Evolutionary conservation across 2,113 vertebrate species (phyloP).

Genomic region (Scopus umbretta): DNA sequence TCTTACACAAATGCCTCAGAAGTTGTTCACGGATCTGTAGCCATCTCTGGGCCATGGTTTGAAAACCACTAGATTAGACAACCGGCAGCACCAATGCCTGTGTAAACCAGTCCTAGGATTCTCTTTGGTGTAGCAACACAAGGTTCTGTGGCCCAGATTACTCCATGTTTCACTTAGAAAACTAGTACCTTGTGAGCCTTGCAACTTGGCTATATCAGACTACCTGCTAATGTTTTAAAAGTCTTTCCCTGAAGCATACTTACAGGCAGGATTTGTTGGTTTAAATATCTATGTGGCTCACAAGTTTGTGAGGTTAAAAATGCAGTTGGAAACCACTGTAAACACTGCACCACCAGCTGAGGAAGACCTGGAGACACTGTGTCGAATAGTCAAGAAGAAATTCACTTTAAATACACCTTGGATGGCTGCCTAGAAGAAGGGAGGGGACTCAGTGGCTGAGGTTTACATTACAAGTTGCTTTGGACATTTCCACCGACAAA

Average conservation of each 20-base stretch:
- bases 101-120: background rate
- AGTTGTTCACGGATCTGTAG: background rate
- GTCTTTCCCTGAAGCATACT: background rate
- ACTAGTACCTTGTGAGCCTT: background rate
- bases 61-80: background rate
- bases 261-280: background rate
- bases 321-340: conserved; percentile 46
- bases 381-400: conserved; percentile 15
- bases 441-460: background rate
- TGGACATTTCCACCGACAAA: background rate
- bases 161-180: background rate
- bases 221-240: background rate
- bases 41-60: background rate
- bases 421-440: conserved; percentile 2
- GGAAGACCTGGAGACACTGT: background rate
- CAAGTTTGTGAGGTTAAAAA: conserved; percentile 17
- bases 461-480: background rate
- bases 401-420: conserved; percentile 34
- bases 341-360: conserved; percentile 12
- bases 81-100: background rate
- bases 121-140: background rate
- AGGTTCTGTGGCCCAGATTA: background rate
- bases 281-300: background rate
- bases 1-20: background rate
- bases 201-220: background rate